Evolutionary conservation across 2,888 invertebrate genomes (phyloP), one percentile per base, ranked within the genome.

Genomic region (Margaritifera margaritifera): DNA sequence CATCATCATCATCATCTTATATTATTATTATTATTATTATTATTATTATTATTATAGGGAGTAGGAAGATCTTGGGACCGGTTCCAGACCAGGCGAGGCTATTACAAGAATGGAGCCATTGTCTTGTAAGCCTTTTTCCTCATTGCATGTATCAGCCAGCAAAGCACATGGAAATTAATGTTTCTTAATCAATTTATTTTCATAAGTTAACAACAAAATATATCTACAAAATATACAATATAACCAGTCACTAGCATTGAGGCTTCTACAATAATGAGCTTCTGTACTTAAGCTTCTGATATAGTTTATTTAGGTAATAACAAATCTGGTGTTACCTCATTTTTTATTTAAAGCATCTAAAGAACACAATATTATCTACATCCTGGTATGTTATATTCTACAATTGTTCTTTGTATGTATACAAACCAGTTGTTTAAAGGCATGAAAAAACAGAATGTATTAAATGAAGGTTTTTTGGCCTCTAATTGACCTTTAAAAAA

Each of bases 21-120:
- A 54, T n/a, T n/a, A 54, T 27, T 27, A 27, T 27, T 27, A 27
- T 50, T 56, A 20, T 58, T 60, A 22, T 62, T 11, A 57, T 27
- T 65, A 8, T 70, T 42, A 31, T 31, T 31, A 8, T 31, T 63
- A 15, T 68, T 79, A 18, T 66, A 84, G 84, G 69, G 75, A 25
- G 75, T 81, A 22, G 88, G 87, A 1, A 70, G 82, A 59, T 79
- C 85, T 8, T 87, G 86, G 86, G 88, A 88, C 69, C 81, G 84
- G 83, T 85, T 87, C 67, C 87, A 88, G 76, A 83, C 75, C 60
- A 80, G 87, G 62, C 78, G 80, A 59, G 84, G 82, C 18, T 81
- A 87, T 69, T 87, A 84, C 66, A 86, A 85, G 63, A 75, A 81
- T 57, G 76, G 76, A 58, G 84, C 87, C 15, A 79, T 86, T 64